Evolutionary conservation across 2,113 vertebrate species (phyloP).

Genomic region (Harpagus bidentatus): DNA sequence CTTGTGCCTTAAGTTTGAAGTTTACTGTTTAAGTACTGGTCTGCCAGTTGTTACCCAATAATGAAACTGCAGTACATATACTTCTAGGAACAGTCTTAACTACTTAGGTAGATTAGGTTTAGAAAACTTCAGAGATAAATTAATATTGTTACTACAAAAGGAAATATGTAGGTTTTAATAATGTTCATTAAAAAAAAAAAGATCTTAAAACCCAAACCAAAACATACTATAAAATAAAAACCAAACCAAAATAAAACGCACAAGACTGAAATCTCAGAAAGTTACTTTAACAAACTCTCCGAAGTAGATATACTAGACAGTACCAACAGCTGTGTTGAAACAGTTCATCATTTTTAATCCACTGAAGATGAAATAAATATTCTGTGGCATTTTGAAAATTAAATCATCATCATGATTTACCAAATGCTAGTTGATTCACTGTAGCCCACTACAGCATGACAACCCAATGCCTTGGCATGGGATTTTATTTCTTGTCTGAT

Average conservation of each 20-base stretch:
- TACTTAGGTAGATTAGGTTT: not conserved
- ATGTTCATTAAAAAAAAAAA: not conserved
- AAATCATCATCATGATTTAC: constrained; percentile 73
- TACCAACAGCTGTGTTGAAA: not conserved
- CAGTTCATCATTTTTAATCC: not conserved
- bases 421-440: constrained; percentile 98
- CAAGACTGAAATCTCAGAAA: not conserved
- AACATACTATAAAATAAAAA: not conserved
- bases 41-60: not conserved
- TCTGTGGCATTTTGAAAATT: constrained; percentile 34
- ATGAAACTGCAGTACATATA: not conserved
- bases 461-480: constrained; percentile 96
- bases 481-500: constrained; percentile 99
- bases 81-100: not conserved
- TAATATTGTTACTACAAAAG: not conserved
- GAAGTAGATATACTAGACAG: not conserved
- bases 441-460: constrained; percentile 97
- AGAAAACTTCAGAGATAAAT: not conserved
- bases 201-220: not conserved
- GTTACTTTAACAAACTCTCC: not conserved
- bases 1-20: not conserved
- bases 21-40: not conserved
- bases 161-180: not conserved
- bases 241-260: not conserved
- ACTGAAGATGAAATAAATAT: not conserved